Conservation (phyloP, 1,140 invertebrate genomes). For the Bilobella aurantiaca region DNA sequence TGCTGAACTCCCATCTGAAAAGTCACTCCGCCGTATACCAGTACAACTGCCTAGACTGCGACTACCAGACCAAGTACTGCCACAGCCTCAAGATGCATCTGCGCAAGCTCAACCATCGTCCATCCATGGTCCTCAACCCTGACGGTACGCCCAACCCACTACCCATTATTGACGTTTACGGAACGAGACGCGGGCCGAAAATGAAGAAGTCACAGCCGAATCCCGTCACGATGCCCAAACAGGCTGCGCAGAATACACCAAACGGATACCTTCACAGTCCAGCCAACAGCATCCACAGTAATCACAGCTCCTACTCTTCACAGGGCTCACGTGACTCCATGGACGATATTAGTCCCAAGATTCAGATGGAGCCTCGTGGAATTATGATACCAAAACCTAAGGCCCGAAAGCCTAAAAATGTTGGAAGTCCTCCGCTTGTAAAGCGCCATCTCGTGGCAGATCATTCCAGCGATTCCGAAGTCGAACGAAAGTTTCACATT, state of each 20-base stretch:
- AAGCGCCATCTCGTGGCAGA: background rate
- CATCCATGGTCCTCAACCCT: slow-evolving; percentile 71
- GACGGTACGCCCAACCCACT: slow-evolving; percentile 76
- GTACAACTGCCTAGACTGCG: slow-evolving; percentile 86
- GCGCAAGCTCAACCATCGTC: slow-evolving; percentile 79
- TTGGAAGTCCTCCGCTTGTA: background rate
- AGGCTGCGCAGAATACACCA: slow-evolving; percentile 36
- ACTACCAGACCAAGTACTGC: slow-evolving; percentile 97
- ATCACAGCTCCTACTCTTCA: background rate
- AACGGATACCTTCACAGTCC: background rate
- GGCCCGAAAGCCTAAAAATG: slow-evolving; percentile 5
- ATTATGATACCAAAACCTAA: background rate
- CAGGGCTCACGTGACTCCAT: background rate
- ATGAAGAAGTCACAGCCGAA: slow-evolving; percentile 43
- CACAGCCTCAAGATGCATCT: slow-evolving; percentile 94
- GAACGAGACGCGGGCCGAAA: slow-evolving; percentile 72
- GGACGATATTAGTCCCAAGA: background rate
- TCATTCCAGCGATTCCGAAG: slow-evolving; percentile 17
- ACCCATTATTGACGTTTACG: slow-evolving; percentile 81
- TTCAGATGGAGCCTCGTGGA: background rate
- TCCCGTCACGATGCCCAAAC: slow-evolving; percentile 7
- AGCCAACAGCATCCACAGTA: background rate
- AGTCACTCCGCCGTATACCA: slow-evolving; percentile 95
- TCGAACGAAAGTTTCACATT: background rate
- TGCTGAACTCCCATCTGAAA: slow-evolving; percentile 97